Evolutionary conservation across 1,140 invertebrate species (phyloP).

Genomic region (Propsilocerus akamusi): DNA sequence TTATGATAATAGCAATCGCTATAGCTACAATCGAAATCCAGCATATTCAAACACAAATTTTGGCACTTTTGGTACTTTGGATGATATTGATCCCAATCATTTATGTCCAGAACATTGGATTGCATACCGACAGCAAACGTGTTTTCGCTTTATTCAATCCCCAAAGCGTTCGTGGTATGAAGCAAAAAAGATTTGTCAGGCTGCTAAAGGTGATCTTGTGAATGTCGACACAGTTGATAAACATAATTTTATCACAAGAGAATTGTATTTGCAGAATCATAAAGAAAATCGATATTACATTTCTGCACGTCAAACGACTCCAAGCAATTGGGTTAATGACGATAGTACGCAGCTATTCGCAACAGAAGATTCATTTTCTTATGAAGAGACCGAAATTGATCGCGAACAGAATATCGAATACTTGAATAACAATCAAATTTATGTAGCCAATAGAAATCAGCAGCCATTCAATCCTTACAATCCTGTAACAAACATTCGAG

Average conservation of each 20-base stretch:
- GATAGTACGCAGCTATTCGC: slow-evolving; percentile 56
- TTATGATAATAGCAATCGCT: neutral
- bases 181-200: slow-evolving; percentile 60
- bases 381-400: slow-evolving; percentile 19
- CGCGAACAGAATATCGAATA: slow-evolving; percentile 16
- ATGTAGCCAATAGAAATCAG: slow-evolving; percentile 14
- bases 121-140: slow-evolving; percentile 49
- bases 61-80: neutral
- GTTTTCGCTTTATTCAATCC: slow-evolving; percentile 77
- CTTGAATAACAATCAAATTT: slow-evolving; percentile 19
- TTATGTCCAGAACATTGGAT: slow-evolving; percentile 69
- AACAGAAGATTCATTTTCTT: slow-evolving; percentile 68
- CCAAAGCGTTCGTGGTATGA: slow-evolving; percentile 57
- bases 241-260: slow-evolving; percentile 64
- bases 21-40: neutral
- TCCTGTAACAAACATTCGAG: slow-evolving; percentile 8
- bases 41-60: neutral
- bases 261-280: slow-evolving; percentile 61
- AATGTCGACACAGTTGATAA: slow-evolving; percentile 67
- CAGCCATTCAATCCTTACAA: slow-evolving; percentile 20
- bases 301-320: slow-evolving; percentile 48
- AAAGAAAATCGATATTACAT: slow-evolving; percentile 77
- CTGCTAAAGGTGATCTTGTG: slow-evolving; percentile 60
- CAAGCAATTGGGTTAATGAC: slow-evolving; percentile 70
- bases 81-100: slow-evolving; percentile 17